These are phyloP conservation scores for Desoria tigrina DNA, from an alignment of 2,888 invertebrate genomes.

Conservation along the genomic window DNA sequence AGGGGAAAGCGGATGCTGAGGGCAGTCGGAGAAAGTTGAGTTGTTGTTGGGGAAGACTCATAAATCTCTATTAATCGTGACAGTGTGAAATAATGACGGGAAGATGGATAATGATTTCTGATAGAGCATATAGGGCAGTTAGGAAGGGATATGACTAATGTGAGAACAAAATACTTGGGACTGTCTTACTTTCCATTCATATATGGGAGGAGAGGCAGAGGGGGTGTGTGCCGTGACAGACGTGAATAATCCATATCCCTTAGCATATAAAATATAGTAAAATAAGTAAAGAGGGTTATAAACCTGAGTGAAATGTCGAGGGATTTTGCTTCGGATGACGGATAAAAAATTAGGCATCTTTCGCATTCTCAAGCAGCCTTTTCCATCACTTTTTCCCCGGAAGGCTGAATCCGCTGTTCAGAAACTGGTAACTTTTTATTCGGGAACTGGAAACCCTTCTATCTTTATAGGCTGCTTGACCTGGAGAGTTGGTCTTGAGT, in stretches of 20 bases:
- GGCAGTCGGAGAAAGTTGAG: constrained; percentile 3
- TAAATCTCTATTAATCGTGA: constrained; percentile 10
- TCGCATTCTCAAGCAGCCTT: constrained; percentile 9
- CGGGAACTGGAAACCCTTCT: no score
- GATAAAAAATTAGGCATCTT: constrained; percentile 53
- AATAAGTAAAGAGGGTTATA: neutral
- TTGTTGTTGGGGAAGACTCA: neutral
- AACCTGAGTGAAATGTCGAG: constrained; percentile 53
- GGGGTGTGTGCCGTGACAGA: no score
- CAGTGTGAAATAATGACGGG: constrained; percentile 7
- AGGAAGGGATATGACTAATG: no score
- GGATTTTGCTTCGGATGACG: constrained; percentile 53
- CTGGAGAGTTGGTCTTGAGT: no score
- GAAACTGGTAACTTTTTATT: no score
- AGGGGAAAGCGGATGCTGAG: no score
- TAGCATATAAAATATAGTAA: neutral
- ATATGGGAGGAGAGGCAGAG: neutral
- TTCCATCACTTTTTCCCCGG: neutral
- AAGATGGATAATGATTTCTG: constrained; percentile 7
- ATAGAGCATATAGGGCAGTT: no score
- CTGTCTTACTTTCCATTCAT: neutral
- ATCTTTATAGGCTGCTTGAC: no score
- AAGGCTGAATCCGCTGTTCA: neutral
- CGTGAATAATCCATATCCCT: no score
- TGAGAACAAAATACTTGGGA: no score